phyloP scores from a whole-genome alignment of 2,888 invertebrate genomes.

The Laothoe populi region DNA sequence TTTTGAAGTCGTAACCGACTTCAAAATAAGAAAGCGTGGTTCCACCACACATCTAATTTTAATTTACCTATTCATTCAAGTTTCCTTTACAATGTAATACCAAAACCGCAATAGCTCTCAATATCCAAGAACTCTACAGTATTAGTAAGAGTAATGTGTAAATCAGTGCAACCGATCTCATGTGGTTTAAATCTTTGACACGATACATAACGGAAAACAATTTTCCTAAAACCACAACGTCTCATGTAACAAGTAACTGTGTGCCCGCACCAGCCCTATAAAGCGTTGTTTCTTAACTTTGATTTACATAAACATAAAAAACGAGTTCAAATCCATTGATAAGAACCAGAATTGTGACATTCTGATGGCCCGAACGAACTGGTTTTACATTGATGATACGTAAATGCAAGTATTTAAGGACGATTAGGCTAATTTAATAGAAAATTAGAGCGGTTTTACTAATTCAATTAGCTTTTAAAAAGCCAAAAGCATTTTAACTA shows the following conservation, averaged over 20 bases:
- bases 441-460: neutral
- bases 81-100: neutral
- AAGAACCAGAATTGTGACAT: constrained; percentile 15
- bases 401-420: neutral
- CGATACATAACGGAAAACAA: constrained; percentile 34
- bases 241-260: constrained; percentile 39
- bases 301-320: constrained; percentile 17
- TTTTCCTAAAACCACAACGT: constrained; percentile 43
- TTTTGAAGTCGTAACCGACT: too few relatives aligned
- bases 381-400: constrained; percentile 28
- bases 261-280: constrained; percentile 1
- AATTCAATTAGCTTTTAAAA: too few relatives aligned
- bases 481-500: too few relatives aligned
- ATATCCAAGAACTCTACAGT: neutral
- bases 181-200: constrained; percentile 27
- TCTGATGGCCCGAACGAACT: constrained; percentile 22
- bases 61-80: neutral
- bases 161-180: constrained; percentile 17
- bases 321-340: constrained; percentile 7
- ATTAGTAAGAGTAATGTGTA: constrained; percentile 8
- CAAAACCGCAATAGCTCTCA: neutral
- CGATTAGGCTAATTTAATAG: neutral
- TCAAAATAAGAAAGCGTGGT: too few relatives aligned
- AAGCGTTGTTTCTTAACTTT: neutral
- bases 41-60: too few relatives aligned